Base-by-base conservation (phyloP, 2,797 vertebrate genomes). In the Odontamblyopus rebecca region DNA sequence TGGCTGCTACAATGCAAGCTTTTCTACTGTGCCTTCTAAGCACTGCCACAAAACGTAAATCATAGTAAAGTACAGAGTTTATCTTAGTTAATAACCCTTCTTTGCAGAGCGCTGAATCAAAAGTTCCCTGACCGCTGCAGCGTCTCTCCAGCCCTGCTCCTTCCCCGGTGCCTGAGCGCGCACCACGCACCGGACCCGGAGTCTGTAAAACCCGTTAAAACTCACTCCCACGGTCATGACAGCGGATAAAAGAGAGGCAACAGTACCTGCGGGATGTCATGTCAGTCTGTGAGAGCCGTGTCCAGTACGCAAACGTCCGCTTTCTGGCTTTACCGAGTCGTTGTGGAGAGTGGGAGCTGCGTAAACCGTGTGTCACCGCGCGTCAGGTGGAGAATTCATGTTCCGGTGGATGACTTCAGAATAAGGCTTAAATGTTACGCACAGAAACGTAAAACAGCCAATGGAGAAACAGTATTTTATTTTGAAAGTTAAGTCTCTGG, bases 261-360 rank as follows among this genome's bases (percentile, higher is more conserved):
- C 92, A 92, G 69, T 92, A 96, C 95, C 95, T 95, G 91, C 94
- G 94, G 90, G 94, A 96, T 88, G 94, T 95, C 95, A 94, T 94
- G 86, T 88, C 93, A 91, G 89, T 85, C 75, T 83, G 68, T 79
- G 69, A 61, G 79, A 83, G 83, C 83, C 86, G 88, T 89, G 89
- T 82, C 77, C 72, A 68, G 83, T 84, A 85, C 79, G 82, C 79
- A 81, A 86, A 85, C 72, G 82, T 77, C 82, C 74, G 73, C 77
- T 80, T 79, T 59, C 65, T 59, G 56, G 41, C 69, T 82, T 69
- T 12, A 72, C 75, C 16, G 78, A 76, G 74, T 70, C 82, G 68
- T 77, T 67, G 73, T 19, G 71, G 67, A 38, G 67, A 86, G 61
- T 70, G 75, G 70, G 68, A 44, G 29, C 71, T 12, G 83, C 56